Percentiles rank a stretch among this genome's conserved stretches.
These are phyloP conservation scores for Vombatus ursinus DNA, from an alignment of 2,113 vertebrate genomes.

Conservation along the genomic window DNA sequence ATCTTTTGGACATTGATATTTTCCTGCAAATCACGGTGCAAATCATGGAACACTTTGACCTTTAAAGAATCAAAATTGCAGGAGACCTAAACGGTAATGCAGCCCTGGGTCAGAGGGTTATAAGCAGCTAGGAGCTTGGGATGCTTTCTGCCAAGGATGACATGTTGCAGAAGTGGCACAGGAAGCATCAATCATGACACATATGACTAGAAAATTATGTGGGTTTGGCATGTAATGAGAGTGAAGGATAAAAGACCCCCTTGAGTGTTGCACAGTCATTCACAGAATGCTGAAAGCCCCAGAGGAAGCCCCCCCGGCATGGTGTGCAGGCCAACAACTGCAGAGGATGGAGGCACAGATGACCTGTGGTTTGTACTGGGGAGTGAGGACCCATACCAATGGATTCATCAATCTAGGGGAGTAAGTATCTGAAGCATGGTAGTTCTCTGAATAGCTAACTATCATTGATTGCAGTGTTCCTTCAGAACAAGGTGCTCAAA, in stretches of 20 bases:
- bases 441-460: neutral
- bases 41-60: neutral
- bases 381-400: neutral
- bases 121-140: neutral
- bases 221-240: neutral
- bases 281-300: neutral
- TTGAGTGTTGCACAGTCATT: neutral
- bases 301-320: neutral
- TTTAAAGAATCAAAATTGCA: neutral
- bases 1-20: neutral
- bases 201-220: neutral
- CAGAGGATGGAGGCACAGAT: neutral
- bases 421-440: neutral
- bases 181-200: neutral
- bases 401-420: neutral
- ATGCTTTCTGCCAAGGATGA: neutral
- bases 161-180: neutral
- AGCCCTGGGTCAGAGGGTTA: neutral
- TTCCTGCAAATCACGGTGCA: neutral
- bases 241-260: neutral
- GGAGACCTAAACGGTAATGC: neutral
- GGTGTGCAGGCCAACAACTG: neutral
- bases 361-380: neutral
- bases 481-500: neutral
- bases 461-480: neutral